A percentile compares a stretch with the other conserved stretches of the same genome.
phyloP scores from a whole-genome alignment of 2,888 invertebrate genomes.

The Gryllus longicercus region DNA sequence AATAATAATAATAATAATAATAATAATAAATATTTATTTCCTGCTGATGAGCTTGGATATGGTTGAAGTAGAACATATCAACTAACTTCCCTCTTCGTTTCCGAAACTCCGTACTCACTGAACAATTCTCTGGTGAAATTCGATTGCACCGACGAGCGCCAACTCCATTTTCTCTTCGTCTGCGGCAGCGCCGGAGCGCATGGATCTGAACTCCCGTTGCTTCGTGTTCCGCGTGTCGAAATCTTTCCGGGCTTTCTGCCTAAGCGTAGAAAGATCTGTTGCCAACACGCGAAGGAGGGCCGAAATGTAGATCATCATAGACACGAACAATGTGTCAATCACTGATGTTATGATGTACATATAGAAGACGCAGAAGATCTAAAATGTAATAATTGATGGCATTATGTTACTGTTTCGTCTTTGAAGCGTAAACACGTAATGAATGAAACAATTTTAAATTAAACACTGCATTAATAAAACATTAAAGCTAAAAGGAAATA shows the following conservation, averaged over 20 bases:
- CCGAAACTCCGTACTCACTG: neutral
- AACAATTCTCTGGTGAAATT: neutral
- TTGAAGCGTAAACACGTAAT: too few relatives aligned
- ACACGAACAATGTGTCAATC: neutral
- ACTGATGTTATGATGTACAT: neutral
- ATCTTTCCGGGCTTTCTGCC: neutral
- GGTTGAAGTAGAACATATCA: too few relatives aligned
- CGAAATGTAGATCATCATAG: neutral
- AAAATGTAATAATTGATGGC: neutral
- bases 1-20: too few relatives aligned
- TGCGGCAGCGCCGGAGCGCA: too few relatives aligned
- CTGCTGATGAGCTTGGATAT: too few relatives aligned
- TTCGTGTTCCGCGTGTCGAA: neutral
- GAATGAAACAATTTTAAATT: too few relatives aligned
- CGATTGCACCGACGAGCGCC: neutral
- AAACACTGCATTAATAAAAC: too few relatives aligned
- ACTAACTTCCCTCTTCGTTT: too few relatives aligned
- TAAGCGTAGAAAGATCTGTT: neutral
- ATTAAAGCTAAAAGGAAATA: too few relatives aligned
- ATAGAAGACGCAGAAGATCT: neutral
- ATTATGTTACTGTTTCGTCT: too few relatives aligned
- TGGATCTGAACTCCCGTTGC: neutral
- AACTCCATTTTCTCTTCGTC: neutral
- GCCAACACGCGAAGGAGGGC: neutral
- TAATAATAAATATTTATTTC: too few relatives aligned